phyloP scores from a whole-genome alignment of 2,888 invertebrate species.

The Odontocolon sp. region DNA sequence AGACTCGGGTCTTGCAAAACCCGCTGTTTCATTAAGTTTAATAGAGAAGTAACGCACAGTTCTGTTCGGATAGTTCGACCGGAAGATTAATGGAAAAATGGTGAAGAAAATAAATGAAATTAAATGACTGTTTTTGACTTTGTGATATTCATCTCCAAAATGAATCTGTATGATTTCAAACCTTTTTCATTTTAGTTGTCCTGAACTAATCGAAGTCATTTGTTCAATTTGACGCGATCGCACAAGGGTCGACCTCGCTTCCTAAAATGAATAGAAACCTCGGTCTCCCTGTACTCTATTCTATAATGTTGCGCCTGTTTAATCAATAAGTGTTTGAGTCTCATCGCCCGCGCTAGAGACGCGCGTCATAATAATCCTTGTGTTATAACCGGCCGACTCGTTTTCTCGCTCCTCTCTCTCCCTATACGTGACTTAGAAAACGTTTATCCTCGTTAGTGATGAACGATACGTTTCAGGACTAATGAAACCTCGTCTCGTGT shows the following conservation, averaged over 20 bases:
- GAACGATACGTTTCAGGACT: conserved; percentile 8
- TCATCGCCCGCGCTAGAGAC: conserved; percentile 32
- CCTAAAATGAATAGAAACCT: not conserved
- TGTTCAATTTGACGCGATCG: conserved; percentile 27
- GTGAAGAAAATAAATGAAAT: conserved; percentile 1
- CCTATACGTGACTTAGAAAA: too few relatives aligned
- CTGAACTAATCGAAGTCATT: conserved; percentile 1
- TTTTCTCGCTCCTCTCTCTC: conserved; percentile 18
- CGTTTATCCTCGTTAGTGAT: conserved; percentile 34
- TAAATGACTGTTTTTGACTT: not conserved
- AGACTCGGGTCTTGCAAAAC: not conserved
- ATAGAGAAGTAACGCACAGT: conserved; percentile 1
- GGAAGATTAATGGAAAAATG: conserved; percentile 24
- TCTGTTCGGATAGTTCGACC: conserved; percentile 12
- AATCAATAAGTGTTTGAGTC: conserved; percentile 55
- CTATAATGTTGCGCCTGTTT: conserved; percentile 49
- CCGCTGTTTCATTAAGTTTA: not conserved
- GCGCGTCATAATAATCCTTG: conserved; percentile 29
- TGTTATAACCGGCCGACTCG: conserved; percentile 15
- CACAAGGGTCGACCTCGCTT: not conserved
- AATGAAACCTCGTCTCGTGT: conserved; percentile 9
- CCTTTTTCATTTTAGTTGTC: not conserved
- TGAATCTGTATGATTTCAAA: too few relatives aligned
- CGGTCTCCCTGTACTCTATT: conserved; percentile 26
- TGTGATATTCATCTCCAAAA: not conserved